These are phyloP conservation scores for Beaufortia kweichowensis DNA, from an alignment of 2,113 vertebrate genomes.

Conservation along the genomic window DNA sequence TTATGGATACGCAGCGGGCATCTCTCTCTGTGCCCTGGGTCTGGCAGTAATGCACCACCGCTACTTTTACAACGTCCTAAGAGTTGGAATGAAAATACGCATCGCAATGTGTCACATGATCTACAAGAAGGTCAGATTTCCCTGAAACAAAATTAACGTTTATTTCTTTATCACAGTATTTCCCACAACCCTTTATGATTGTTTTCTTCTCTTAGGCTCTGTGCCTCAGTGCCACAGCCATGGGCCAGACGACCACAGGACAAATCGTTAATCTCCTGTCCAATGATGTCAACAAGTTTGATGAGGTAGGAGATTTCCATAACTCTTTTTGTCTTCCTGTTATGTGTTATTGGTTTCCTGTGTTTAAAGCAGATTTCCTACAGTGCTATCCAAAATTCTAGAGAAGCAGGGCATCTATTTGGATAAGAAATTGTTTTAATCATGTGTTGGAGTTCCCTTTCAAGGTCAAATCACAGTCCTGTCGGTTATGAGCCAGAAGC, in stretches of 20 bases:
- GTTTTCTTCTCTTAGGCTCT: constrained; percentile 76
- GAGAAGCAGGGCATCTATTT: neutral
- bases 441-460: neutral
- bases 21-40: constrained; percentile 74
- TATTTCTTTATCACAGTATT: neutral
- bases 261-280: constrained; percentile 97
- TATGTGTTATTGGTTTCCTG: neutral
- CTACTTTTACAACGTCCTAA: constrained; percentile 87
- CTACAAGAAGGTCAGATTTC: constrained; percentile 84
- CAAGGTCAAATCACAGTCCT: neutral
- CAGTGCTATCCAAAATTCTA: neutral
- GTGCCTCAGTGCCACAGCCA: constrained; percentile 82
- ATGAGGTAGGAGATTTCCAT: constrained; percentile 76
- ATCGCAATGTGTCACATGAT: constrained; percentile 95
- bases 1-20: constrained; percentile 71
- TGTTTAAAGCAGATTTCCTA: neutral
- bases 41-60: constrained; percentile 82
- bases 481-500: neutral
- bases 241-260: constrained; percentile 92
- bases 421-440: neutral
- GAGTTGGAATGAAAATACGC: constrained; percentile 85
- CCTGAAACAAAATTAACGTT: neutral
- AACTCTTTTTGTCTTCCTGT: constrained; percentile 5
- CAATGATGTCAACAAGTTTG: constrained; percentile 96
- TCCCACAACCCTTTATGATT: neutral